Evolutionary conservation across 2,797 vertebrate genomes (phyloP).

Genomic region (Brotula barbata): DNA sequence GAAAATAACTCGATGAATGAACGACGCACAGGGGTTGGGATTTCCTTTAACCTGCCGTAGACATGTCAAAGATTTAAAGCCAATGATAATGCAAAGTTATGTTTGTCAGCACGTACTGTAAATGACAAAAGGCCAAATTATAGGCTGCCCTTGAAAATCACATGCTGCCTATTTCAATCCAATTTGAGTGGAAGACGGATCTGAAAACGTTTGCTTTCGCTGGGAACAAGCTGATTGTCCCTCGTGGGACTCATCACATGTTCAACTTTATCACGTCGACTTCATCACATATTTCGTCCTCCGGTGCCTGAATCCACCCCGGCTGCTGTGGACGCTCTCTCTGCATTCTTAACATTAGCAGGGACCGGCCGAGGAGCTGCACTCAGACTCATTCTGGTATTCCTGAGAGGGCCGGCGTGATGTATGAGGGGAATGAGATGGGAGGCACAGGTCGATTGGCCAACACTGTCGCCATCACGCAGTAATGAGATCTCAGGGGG

Average conservation of each 20-base stretch:
- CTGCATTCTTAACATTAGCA: conserved; percentile 55
- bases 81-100: no score
- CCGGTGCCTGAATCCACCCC: conserved; percentile 5
- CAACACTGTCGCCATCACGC: conserved; percentile 66
- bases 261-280: conserved; percentile 13
- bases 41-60: no score
- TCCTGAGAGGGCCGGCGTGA: conserved; percentile 57
- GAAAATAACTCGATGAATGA: no score
- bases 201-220: conserved; percentile 15
- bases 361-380: conserved; percentile 37
- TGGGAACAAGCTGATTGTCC: conserved; percentile 10
- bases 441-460: conserved; percentile 71
- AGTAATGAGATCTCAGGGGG: conserved; percentile 73
- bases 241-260: conserved; percentile 16
- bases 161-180: neutral
- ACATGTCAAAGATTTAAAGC: no score
- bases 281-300: conserved; percentile 21
- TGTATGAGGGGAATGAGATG: conserved; percentile 70
- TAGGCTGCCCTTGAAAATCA: conserved; percentile 10
- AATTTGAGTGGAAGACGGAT: conserved; percentile 8
- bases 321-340: conserved; percentile 25
- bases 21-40: no score
- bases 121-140: conserved; percentile 11
- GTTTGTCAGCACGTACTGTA: no score
- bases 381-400: conserved; percentile 59